phyloP scores from a whole-genome alignment of 2,113 vertebrate species.

The Apteryx owenii region DNA sequence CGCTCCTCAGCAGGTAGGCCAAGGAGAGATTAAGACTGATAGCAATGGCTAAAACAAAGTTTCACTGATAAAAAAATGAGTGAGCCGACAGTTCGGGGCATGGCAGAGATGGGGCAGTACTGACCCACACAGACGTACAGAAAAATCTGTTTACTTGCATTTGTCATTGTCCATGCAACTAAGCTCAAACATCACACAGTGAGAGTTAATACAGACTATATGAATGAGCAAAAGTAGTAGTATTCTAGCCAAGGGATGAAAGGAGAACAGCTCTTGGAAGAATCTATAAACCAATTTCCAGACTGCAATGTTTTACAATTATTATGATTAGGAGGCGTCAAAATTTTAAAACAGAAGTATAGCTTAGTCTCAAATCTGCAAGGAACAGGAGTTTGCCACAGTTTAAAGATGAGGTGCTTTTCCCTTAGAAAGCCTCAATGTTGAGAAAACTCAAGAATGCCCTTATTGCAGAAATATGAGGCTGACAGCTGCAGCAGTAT shows the following conservation, averaged over 20 bases:
- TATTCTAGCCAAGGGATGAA: background rate
- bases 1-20: background rate
- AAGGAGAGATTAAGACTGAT: background rate
- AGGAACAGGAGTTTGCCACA: background rate
- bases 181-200: background rate
- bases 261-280: background rate
- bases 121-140: background rate
- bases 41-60: background rate
- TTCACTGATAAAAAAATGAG: background rate
- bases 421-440: background rate
- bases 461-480: background rate
- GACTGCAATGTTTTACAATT: accelerated
- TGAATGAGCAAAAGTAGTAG: background rate
- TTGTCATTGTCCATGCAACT: background rate
- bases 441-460: background rate
- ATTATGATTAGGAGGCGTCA: background rate
- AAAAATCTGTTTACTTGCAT: background rate
- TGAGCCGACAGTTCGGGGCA: background rate
- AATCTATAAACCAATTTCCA: background rate
- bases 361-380: background rate
- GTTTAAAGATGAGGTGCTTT: background rate
- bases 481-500: background rate
- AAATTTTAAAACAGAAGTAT: background rate
- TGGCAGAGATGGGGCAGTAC: background rate
- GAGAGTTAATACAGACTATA: background rate